Conservation (phyloP, 2,888 invertebrate genomes). For the Drosophila austrosaltans region DNA sequence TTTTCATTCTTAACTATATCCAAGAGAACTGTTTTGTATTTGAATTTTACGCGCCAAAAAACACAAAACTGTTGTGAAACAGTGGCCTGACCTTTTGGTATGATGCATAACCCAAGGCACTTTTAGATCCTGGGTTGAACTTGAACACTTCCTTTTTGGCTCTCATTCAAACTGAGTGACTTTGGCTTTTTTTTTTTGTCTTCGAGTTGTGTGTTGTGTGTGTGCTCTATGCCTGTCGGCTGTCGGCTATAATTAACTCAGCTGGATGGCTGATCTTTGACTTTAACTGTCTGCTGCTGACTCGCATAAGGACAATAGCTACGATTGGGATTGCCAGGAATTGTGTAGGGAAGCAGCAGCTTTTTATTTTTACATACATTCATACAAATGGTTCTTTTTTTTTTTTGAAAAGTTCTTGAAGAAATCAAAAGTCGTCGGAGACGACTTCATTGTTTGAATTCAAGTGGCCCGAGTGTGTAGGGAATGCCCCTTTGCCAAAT, state of each 20-base stretch:
- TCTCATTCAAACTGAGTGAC: constrained; percentile 47
- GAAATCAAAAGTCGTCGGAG: constrained; percentile 69
- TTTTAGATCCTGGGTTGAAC: constrained; percentile 20
- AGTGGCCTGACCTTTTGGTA: neutral
- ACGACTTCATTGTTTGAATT: constrained; percentile 33
- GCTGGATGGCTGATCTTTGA: constrained; percentile 78
- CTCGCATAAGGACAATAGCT: constrained; percentile 59
- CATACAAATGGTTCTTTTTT: neutral
- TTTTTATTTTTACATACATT: constrained; percentile 2
- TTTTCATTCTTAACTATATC: neutral
- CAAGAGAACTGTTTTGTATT: constrained; percentile 6
- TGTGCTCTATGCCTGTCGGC: constrained; percentile 52
- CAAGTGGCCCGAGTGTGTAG: constrained; percentile 57
- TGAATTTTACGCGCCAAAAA: constrained; percentile 43
- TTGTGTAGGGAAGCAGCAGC: constrained; percentile 17
- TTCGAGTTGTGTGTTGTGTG: constrained; percentile 12
- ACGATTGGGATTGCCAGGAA: constrained; percentile 51
- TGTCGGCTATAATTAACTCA: constrained; percentile 76
- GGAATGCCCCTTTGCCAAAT: constrained; percentile 41
- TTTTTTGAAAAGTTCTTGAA: constrained; percentile 54
- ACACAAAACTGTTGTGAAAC: neutral
- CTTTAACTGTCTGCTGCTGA: constrained; percentile 62
- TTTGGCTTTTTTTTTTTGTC: constrained; percentile 34
- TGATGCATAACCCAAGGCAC: constrained; percentile 26
- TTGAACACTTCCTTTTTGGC: constrained; percentile 36